phyloP scores from a whole-genome alignment of 2,888 invertebrate genomes.

The Brassicogethes aeneus region DNA sequence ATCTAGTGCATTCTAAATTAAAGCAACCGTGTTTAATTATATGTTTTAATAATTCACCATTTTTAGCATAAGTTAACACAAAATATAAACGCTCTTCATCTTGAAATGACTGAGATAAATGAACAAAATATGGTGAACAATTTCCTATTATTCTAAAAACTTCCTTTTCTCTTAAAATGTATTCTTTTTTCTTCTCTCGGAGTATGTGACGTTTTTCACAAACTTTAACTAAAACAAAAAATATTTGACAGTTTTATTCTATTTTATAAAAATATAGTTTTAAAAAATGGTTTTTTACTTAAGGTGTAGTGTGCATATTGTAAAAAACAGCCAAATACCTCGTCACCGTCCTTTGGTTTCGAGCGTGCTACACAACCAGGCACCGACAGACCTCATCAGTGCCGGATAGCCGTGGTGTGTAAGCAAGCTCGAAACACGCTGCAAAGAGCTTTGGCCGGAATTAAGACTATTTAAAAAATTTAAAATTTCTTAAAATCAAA shows the following conservation, averaged over 20 bases:
- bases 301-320: too few relatives aligned
- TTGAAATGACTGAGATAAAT: constrained; percentile 94
- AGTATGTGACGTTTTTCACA: constrained; percentile 91
- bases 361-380: too few relatives aligned
- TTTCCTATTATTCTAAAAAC: constrained; percentile 78
- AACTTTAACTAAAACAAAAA: constrained; percentile 78
- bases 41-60: constrained; percentile 88
- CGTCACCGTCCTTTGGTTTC: too few relatives aligned
- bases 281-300: constrained; percentile 1
- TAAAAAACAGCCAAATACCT: too few relatives aligned
- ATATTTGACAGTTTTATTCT: too few relatives aligned
- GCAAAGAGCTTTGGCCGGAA: too few relatives aligned
- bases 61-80: constrained; percentile 88
- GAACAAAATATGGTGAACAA: constrained; percentile 70
- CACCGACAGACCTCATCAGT: too few relatives aligned
- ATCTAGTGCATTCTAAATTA: constrained; percentile 77
- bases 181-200: constrained; percentile 86
- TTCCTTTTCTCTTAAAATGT: constrained; percentile 90
- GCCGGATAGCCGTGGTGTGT: too few relatives aligned
- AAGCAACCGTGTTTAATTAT: constrained; percentile 87
- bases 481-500: too few relatives aligned
- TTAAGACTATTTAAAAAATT: too few relatives aligned
- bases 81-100: constrained; percentile 88
- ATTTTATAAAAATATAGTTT: too few relatives aligned
- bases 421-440: too few relatives aligned